Conservation (phyloP, 2,113 vertebrate species). For the Phasianus colchicus region DNA sequence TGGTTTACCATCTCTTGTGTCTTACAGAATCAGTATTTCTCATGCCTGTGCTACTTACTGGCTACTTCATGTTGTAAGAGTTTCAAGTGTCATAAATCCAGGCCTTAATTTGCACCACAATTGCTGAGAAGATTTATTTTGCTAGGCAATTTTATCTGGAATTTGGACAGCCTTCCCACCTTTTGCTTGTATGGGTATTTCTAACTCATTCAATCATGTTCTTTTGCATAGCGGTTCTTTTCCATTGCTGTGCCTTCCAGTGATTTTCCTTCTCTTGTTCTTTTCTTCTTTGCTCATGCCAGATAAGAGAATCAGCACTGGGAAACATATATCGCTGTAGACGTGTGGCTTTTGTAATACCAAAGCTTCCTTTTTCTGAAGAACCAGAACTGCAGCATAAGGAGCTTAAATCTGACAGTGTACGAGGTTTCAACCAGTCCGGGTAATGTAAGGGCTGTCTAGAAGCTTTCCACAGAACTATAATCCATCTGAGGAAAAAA, state of each 20-base stretch:
- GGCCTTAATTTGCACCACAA: neutral
- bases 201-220: neutral
- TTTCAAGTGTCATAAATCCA: neutral
- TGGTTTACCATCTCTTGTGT: too few species aligned
- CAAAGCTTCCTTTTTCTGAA: neutral
- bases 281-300: neutral
- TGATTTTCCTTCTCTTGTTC: neutral
- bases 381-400: accelerated
- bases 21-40: too few species aligned
- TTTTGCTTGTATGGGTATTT: neutral
- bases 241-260: neutral
- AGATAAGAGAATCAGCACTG: neutral
- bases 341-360: neutral
- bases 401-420: neutral
- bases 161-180: neutral
- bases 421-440: neutral
- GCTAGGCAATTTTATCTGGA: neutral
- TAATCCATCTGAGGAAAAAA: neutral
- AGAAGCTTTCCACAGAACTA: neutral
- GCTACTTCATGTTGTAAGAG: too few species aligned
- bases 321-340: neutral
- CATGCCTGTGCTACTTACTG: too few species aligned
- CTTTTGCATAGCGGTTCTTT: neutral
- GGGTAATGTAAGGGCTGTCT: neutral
- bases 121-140: neutral